A percentile compares a stretch with the other conserved stretches of the same genome.
Evolutionary conservation across 2,797 vertebrate species (phyloP).

Genomic region (Sebastes oblongus): DNA sequence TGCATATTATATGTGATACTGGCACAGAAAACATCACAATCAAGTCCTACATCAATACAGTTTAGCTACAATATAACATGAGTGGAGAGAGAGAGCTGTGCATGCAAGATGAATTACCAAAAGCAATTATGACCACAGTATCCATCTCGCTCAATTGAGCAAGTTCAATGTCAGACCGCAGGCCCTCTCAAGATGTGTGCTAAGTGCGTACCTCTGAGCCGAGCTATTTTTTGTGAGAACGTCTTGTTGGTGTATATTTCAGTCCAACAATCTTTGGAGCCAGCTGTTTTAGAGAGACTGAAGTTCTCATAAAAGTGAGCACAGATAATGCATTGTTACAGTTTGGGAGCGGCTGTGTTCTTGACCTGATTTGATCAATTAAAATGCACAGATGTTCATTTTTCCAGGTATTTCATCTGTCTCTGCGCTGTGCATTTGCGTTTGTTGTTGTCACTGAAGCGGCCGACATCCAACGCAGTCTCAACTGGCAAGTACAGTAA

Average conservation of each 20-base stretch:
- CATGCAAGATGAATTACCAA: constrained; percentile 36
- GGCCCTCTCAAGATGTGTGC: background rate
- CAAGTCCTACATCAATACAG: constrained; percentile 18
- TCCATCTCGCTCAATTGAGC: background rate
- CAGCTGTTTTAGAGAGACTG: constrained; percentile 7
- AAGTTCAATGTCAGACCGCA: constrained; percentile 28
- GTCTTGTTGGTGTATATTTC: background rate
- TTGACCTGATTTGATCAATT: constrained; percentile 30
- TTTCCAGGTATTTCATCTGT: background rate
- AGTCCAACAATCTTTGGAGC: background rate
- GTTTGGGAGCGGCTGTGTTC: background rate
- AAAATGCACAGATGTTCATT: constrained; percentile 44
- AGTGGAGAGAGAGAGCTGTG: constrained; percentile 9
- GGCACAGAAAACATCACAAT: constrained; percentile 26
- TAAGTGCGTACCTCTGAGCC: background rate
- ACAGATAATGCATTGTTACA: constrained; percentile 18
- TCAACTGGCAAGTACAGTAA: background rate
- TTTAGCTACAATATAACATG: constrained; percentile 23
- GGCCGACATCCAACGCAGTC: background rate
- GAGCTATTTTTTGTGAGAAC: background rate
- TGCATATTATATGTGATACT: constrained; percentile 31
- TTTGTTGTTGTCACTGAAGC: background rate
- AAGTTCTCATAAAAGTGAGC: constrained; percentile 9
- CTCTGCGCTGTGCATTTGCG: background rate
- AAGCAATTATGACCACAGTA: constrained; percentile 33